Evolutionary conservation across 1,140 invertebrate genomes (phyloP).

Genomic region (Conus ventricosus): DNA sequence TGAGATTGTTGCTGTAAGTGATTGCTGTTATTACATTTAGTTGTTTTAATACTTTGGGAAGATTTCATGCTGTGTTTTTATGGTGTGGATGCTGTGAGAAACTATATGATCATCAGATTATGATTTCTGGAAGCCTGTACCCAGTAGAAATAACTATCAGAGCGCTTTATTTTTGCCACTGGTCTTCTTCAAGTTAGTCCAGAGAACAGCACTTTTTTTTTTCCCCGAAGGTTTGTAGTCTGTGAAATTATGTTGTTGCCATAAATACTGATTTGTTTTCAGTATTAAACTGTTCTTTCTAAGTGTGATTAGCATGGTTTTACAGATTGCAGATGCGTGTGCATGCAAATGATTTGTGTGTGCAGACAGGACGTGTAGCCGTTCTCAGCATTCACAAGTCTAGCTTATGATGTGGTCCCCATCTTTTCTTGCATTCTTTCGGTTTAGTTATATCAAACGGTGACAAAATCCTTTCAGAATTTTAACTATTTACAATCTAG

Average conservation of each 20-base stretch:
- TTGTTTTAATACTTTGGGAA: background rate
- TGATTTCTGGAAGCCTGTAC: background rate
- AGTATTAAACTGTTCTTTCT: background rate
- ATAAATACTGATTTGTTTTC: constrained; percentile 3
- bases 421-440: too few species aligned
- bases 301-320: background rate
- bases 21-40: background rate
- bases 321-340: too few species aligned
- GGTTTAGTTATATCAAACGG: too few species aligned
- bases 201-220: background rate
- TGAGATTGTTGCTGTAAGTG: background rate
- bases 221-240: background rate
- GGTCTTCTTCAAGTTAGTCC: background rate
- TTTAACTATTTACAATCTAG: too few species aligned
- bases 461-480: too few species aligned
- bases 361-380: too few species aligned
- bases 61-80: background rate
- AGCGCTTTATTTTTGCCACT: background rate
- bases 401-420: too few species aligned
- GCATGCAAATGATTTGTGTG: too few species aligned
- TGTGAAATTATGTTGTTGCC: constrained; percentile 11
- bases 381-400: too few species aligned
- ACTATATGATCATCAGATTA: background rate
- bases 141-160: background rate
- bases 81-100: background rate